Percentiles rank a stretch among this genome's conserved stretches.
These are phyloP conservation scores for Cygnus atratus DNA, from an alignment of 2,113 vertebrate genomes.

Conservation along the genomic window DNA sequence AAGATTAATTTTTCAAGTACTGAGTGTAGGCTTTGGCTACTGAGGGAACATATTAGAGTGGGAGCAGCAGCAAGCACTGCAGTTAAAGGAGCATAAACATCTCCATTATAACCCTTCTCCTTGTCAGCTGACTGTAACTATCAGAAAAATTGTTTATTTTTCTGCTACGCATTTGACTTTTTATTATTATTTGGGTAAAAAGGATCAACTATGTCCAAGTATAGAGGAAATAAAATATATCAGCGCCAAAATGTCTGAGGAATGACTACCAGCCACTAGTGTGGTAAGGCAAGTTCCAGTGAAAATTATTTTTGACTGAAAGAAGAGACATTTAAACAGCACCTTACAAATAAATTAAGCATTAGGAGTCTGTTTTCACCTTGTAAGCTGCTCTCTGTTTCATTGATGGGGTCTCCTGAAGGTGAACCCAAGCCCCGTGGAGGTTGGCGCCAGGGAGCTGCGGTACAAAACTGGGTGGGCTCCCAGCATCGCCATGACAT, in stretches of 20 bases:
- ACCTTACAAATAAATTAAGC: not conserved
- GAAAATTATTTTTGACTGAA: not conserved
- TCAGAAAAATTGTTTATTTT: conserved; percentile 1
- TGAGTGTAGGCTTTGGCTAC: not conserved
- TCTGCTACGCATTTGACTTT: not conserved
- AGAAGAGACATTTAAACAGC: not conserved
- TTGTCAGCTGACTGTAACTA: conserved; percentile 2
- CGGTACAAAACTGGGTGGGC: accelerated
- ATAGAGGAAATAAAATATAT: not conserved
- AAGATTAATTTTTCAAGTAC: conserved; percentile 46
- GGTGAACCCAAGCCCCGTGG: accelerated
- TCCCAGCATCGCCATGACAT: accelerated
- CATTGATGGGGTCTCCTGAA: not conserved
- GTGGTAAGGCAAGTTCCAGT: not conserved
- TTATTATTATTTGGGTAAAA: not conserved
- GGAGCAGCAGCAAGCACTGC: not conserved
- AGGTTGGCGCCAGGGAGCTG: not conserved
- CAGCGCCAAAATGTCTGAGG: not conserved
- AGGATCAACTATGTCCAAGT: not conserved
- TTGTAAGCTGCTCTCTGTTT: not conserved
- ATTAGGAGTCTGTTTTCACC: not conserved
- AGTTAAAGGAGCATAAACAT: conserved; percentile 19
- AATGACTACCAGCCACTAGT: not conserved
- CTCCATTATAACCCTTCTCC: not conserved
- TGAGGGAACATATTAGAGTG: not conserved